Evolutionary conservation across 2,113 vertebrate genomes (phyloP).

Genomic region (Pluvialis apricaria): DNA sequence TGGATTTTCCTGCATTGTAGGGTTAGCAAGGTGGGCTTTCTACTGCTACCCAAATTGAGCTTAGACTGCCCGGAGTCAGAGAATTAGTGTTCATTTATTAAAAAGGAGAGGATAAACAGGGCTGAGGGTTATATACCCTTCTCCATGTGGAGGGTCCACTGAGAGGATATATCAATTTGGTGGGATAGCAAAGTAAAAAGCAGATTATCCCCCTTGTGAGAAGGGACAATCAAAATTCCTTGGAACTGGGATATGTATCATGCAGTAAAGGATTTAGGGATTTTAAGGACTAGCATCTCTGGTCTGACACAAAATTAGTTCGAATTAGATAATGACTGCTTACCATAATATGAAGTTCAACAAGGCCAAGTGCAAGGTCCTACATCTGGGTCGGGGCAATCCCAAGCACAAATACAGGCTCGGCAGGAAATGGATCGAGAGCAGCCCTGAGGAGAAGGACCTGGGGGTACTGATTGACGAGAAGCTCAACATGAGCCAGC

Average conservation of each 20-base stretch:
- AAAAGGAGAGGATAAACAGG: not conserved
- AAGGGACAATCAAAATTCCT: not conserved
- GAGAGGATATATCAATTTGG: not conserved
- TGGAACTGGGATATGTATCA: not conserved
- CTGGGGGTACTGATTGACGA: no score
- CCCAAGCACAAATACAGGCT: no score
- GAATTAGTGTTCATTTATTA: not conserved
- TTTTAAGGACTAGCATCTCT: not conserved
- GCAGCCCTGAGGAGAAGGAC: no score
- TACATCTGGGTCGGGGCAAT: no score
- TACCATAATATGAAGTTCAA: no score
- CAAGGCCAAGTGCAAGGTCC: no score
- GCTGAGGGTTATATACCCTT: not conserved
- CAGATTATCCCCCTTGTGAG: not conserved
- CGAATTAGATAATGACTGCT: not conserved
- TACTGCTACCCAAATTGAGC: not conserved
- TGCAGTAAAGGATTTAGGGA: not conserved
- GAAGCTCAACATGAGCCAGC: no score
- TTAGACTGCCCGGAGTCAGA: not conserved
- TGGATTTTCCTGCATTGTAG: not conserved
- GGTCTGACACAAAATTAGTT: not conserved
- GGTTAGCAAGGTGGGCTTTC: not conserved
- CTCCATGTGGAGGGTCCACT: not conserved
- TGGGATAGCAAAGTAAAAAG: not conserved
- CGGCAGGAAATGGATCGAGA: no score